phyloP scores from a whole-genome alignment of 2,797 vertebrate genomes.

The Manis pentadactyla region DNA sequence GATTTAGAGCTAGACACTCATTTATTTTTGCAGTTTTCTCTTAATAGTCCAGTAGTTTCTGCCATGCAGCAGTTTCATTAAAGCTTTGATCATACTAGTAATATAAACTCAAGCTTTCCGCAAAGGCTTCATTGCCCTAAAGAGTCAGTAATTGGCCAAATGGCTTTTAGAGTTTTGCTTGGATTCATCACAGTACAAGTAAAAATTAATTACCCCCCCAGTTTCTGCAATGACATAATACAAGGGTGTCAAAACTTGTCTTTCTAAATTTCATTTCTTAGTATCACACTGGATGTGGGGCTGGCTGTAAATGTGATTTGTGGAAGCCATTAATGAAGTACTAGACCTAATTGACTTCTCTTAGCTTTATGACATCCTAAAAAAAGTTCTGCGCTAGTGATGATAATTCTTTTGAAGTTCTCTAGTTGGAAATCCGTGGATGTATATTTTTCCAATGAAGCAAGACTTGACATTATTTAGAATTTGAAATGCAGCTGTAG shows the following conservation, averaged over 20 bases:
- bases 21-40: slow-evolving; percentile 86
- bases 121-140: slow-evolving; percentile 85
- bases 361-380: slow-evolving; percentile 87
- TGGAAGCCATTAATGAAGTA: slow-evolving; percentile 88
- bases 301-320: slow-evolving; percentile 89
- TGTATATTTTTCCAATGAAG: slow-evolving; percentile 73
- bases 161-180: slow-evolving; percentile 86
- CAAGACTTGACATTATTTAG: slow-evolving; percentile 66
- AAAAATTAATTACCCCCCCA: slow-evolving; percentile 89
- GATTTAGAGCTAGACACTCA: slow-evolving; percentile 81
- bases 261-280: slow-evolving; percentile 84
- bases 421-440: slow-evolving; percentile 66
- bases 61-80: slow-evolving; percentile 85
- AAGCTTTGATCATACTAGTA: slow-evolving; percentile 80
- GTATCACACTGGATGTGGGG: slow-evolving; percentile 80
- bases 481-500: slow-evolving; percentile 54
- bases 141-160: slow-evolving; percentile 86
- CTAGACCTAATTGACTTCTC: slow-evolving; percentile 89
- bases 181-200: slow-evolving; percentile 86
- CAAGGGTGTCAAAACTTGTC: slow-evolving; percentile 85
- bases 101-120: slow-evolving; percentile 83
- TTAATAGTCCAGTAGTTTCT: slow-evolving; percentile 84
- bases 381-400: slow-evolving; percentile 83
- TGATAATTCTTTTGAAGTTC: slow-evolving; percentile 83
- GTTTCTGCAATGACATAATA: slow-evolving; percentile 81